Evolutionary conservation across 2,113 vertebrate genomes (phyloP).

Genomic region (Dasypus novemcinctus): DNA sequence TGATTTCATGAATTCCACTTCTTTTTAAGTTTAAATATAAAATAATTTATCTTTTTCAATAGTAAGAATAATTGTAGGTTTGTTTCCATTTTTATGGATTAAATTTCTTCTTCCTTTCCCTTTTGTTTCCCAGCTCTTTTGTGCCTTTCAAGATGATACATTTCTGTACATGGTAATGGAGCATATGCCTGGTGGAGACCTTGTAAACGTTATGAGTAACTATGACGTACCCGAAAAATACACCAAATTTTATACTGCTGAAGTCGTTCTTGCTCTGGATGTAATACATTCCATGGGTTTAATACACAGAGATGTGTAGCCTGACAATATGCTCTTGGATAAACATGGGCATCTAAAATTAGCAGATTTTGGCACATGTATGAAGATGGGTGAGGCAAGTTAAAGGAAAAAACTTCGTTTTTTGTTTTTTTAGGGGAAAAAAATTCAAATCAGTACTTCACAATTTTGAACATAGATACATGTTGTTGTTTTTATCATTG

Average conservation of each 20-base stretch:
- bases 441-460: slow-evolving; percentile 1
- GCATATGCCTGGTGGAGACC: slow-evolving; percentile 99
- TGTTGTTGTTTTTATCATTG: too few relatives aligned
- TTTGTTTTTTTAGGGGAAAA: not conserved
- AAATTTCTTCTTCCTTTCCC: too few relatives aligned
- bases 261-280: slow-evolving; percentile 97
- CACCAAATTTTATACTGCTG: slow-evolving; percentile 98
- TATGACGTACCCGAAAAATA: slow-evolving; percentile 99
- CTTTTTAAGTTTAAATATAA: slow-evolving; percentile 8
- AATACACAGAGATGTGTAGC: slow-evolving; percentile 98
- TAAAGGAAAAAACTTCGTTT: not conserved
- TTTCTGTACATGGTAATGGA: slow-evolving; percentile 99
- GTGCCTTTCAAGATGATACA: slow-evolving; percentile 99
- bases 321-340: slow-evolving; percentile 99
- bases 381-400: slow-evolving; percentile 93
- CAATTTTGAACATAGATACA: not conserved
- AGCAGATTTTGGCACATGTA: slow-evolving; percentile 99
- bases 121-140: slow-evolving; percentile 89
- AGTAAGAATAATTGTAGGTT: not conserved
- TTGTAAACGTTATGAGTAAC: slow-evolving; percentile 99
- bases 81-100: slow-evolving; percentile 12
- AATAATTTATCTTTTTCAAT: slow-evolving; percentile 16
- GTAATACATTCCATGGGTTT: slow-evolving; percentile 99
- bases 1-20: slow-evolving; percentile 30
- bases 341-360: slow-evolving; percentile 95